A percentile compares a stretch with the other conserved stretches of the same genome.
These are phyloP conservation scores for Cecropterus lyciades DNA, from an alignment of 1,140 invertebrate genomes.

Conservation along the genomic window DNA sequence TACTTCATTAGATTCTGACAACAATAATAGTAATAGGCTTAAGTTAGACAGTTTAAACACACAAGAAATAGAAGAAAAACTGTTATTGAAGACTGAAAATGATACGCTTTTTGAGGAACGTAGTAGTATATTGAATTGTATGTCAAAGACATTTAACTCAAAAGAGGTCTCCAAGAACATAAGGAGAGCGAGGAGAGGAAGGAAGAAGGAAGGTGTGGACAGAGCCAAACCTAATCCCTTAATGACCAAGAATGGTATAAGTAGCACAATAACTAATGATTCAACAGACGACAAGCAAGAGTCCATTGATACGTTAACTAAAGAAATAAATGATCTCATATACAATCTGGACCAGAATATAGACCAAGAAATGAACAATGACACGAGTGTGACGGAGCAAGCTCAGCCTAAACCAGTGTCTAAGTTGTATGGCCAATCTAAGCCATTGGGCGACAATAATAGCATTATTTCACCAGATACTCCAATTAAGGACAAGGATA, in stretches of 20 bases:
- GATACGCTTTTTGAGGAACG: constrained; percentile 77
- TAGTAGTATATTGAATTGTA: constrained; percentile 80
- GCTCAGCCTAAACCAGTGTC: constrained; percentile 64
- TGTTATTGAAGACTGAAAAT: constrained; percentile 77
- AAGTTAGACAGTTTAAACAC: constrained; percentile 78
- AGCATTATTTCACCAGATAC: constrained; percentile 68
- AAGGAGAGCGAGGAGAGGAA: constrained; percentile 70
- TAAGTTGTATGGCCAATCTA: constrained; percentile 67
- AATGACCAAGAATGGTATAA: constrained; percentile 51
- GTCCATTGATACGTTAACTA: constrained; percentile 70
- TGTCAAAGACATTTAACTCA: constrained; percentile 80
- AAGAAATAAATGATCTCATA: constrained; percentile 78
- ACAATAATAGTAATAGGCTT: constrained; percentile 83
- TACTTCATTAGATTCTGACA: constrained; percentile 81
- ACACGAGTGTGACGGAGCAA: constrained; percentile 54
- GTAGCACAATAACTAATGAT: constrained; percentile 55
- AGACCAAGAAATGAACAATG: constrained; percentile 63
- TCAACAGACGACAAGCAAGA: constrained; percentile 64
- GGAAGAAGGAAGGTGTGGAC: constrained; percentile 57
- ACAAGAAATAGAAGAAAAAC: constrained; percentile 74
- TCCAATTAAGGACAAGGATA: constrained; percentile 78
- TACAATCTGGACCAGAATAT: constrained; percentile 75
- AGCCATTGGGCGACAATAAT: constrained; percentile 69
- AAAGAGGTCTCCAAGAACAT: constrained; percentile 79
- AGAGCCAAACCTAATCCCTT: constrained; percentile 45